A percentile compares a stretch with the other conserved stretches of the same genome.
Evolutionary conservation across 1,140 invertebrate genomes (phyloP).

Genomic region (Pseudachorutes palmiensis): DNA sequence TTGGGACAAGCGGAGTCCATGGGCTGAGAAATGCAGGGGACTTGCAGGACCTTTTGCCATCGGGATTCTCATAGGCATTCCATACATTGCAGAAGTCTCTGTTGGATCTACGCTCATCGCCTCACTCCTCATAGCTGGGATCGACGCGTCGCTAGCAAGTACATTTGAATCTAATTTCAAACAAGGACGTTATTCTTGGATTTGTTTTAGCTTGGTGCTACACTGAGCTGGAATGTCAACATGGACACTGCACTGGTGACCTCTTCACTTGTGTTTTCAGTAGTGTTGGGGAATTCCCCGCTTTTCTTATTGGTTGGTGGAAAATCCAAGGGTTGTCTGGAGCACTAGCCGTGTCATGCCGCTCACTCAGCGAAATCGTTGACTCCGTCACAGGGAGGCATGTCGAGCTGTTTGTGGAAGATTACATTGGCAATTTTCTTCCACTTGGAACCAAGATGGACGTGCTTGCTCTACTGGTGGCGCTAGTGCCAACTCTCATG

Average conservation of each 20-base stretch:
- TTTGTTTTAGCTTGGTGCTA: conserved; percentile 34
- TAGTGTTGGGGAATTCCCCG: conserved; percentile 34
- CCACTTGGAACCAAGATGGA: conserved; percentile 56
- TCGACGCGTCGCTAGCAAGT: conserved; percentile 35
- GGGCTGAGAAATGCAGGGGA: conserved; percentile 31
- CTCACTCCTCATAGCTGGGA: conserved; percentile 30
- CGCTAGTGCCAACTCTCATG: conserved; percentile 56
- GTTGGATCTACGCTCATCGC: conserved; percentile 33
- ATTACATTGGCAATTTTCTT: conserved; percentile 32
- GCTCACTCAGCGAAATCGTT: conserved; percentile 32
- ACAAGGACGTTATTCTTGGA: not conserved
- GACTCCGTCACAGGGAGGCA: conserved; percentile 35
- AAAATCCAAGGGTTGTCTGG: conserved; percentile 23
- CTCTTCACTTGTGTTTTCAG: conserved; percentile 29
- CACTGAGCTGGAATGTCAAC: conserved; percentile 34
- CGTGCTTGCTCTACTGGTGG: conserved; percentile 57
- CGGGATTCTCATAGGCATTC: conserved; percentile 31
- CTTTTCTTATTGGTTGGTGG: conserved; percentile 34
- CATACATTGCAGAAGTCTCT: conserved; percentile 34
- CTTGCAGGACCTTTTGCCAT: conserved; percentile 36
- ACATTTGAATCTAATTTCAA: not conserved
- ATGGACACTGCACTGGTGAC: conserved; percentile 35
- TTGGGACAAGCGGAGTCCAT: conserved; percentile 17
- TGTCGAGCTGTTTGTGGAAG: conserved; percentile 31
- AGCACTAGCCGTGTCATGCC: conserved; percentile 29